Conservation (phyloP, 2,113 vertebrate species). For the Chaetura pelagica region DNA sequence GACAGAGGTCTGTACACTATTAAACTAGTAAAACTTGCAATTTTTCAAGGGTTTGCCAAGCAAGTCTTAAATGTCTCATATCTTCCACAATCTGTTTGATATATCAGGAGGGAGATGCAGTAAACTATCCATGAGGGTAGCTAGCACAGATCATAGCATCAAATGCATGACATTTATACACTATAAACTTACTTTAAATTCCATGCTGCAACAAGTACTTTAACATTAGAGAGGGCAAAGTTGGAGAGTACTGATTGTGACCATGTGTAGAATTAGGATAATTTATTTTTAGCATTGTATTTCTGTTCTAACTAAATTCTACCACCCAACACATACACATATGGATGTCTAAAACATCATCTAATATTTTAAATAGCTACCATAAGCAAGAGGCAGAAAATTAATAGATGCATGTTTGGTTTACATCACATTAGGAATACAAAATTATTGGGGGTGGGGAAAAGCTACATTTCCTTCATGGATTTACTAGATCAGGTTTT, state of each 20-base stretch:
- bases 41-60: slow-evolving; percentile 57
- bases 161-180: neutral
- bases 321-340: neutral
- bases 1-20: slow-evolving; percentile 49
- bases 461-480: neutral
- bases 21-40: slow-evolving; percentile 49
- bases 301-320: slow-evolving; percentile 16
- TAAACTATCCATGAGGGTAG: slow-evolving; percentile 17
- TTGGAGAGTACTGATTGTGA: slow-evolving; percentile 16
- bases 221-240: slow-evolving; percentile 33
- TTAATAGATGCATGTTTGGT: neutral
- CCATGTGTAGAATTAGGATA: slow-evolving; percentile 14
- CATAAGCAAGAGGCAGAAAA: slow-evolving; percentile 16
- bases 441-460: neutral
- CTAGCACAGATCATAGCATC: slow-evolving; percentile 6
- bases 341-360: slow-evolving; percentile 10
- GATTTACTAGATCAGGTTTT: neutral
- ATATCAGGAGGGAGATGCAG: slow-evolving; percentile 21
- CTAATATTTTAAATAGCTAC: slow-evolving; percentile 3
- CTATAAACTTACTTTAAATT: slow-evolving; percentile 41
- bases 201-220: slow-evolving; percentile 17
- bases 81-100: slow-evolving; percentile 38
- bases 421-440: neutral
- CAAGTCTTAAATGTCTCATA: slow-evolving; percentile 31
- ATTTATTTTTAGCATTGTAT: slow-evolving; percentile 34